Base-by-base conservation (phyloP, 2,797 vertebrate genomes). In the Staurois parvus region DNA sequence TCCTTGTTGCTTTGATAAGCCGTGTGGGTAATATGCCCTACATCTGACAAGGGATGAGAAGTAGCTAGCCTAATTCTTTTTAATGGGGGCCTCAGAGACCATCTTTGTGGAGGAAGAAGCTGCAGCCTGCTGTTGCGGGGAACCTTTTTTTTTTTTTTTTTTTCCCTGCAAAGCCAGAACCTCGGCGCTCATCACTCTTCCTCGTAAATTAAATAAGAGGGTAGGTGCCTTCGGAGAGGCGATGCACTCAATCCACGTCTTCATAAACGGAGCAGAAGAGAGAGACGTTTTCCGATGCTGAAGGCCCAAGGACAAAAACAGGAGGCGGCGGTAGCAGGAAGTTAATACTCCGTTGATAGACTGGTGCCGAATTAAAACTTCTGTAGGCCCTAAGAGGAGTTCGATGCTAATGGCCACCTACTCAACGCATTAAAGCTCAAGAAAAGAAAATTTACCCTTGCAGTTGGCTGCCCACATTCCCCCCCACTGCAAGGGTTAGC, bases 51-150 rank as follows among this genome's bases (percentile, higher is more conserved):
- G 4, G 70, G 72, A 76, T 34, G 79, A 89, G 81, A 89, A 89
- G 76, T 3, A 82, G 72, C 56, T 79, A 87, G 81, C 87, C 86
- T 88, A 84, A 88, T 80, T 87, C 88, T 87, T 85, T 88, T 88
- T 90, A 91, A 93, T 83, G 75, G 91, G 73, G 84, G 88, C 88
- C 88, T 92, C 70, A 11, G 88, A 92, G 88, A 92, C 59, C 81
- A 48, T 62, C 45, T 72, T 67, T 1, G 24, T 10, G 78, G 42
- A 76, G 34, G 88, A 90, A 89, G 90, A 56, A 17, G 4, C 24
- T 11, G 64, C 59, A 6, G 24, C n/a, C 72, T 26, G 42, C 15
- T 45, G 74, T 82, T 89, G 87, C 15, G 88, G 34, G 0, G 3
- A 87, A 52, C 78, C 1, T 48, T 75, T 81, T 11, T 32, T 81